Conservation (phyloP, 2,888 invertebrate genomes). For the Lithosia quadra region DNA sequence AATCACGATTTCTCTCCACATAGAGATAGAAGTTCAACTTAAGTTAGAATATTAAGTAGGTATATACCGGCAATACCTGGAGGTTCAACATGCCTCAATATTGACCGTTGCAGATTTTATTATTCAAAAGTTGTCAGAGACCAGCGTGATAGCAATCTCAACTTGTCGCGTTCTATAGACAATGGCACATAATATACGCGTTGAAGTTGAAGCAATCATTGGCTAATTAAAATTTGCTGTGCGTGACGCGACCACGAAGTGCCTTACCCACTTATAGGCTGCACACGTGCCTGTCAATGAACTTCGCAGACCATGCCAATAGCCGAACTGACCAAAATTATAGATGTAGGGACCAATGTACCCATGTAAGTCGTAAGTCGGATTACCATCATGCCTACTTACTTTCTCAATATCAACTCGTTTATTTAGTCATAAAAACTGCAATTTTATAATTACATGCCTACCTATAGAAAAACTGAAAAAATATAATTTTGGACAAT, state of each 20-base stretch:
- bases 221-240: slow-evolving; percentile 84
- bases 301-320: slow-evolving; percentile 76
- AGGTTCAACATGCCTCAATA: slow-evolving; percentile 37
- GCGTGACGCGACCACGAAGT: slow-evolving; percentile 81
- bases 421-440: not conserved
- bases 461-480: not conserved
- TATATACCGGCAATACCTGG: slow-evolving; percentile 26
- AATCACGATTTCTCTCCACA: slow-evolving; percentile 31
- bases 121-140: slow-evolving; percentile 69
- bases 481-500: not conserved
- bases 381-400: not conserved
- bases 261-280: slow-evolving; percentile 80
- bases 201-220: slow-evolving; percentile 77
- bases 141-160: slow-evolving; percentile 73
- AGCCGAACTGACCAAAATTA: slow-evolving; percentile 60
- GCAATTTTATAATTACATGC: not conserved
- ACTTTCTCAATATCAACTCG: not conserved
- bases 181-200: slow-evolving; percentile 68
- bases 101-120: slow-evolving; percentile 67
- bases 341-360: slow-evolving; percentile 41
- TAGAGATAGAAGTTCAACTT: slow-evolving; percentile 31
- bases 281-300: slow-evolving; percentile 86
- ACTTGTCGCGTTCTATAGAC: slow-evolving; percentile 68
- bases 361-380: slow-evolving; percentile 2
- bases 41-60: slow-evolving; percentile 45